Base-by-base conservation (phyloP, 1,140 invertebrate species). In the Camponotus pennsylvanicus region DNA sequence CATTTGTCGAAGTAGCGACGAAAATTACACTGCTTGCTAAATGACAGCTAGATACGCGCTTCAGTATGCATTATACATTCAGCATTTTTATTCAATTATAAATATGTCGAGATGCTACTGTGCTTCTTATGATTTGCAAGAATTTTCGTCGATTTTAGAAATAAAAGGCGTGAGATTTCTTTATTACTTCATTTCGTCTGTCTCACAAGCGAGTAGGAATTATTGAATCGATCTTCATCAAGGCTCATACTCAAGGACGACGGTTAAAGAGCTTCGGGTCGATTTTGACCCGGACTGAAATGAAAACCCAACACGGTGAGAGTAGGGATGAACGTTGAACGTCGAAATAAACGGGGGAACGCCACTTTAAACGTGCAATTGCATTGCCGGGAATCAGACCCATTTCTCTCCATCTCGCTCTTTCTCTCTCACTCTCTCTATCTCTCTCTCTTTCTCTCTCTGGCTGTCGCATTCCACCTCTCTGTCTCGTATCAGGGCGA, bases 361-460 rank as follows among this genome's bases (percentile, higher is more conserved):
- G 94, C 93, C 93, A 95, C 92, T 95, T 95, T 95, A 94, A 95
- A 94, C 94, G 92, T 94, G 94, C 95, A 95, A 95, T 95, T 95
- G 94, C 95, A 95, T 95, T 93, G 94, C 94, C 93, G 93, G 94
- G 94, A 95, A 95, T 95, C 94, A 94, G 93, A 94, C 92, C 92
- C 92, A 92, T 93, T 94, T 91, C 93, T 93, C 92, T 93, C 91
- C 85, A 88, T 93, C 90, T 88, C 71, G 59, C 77, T 88, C 45
- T 52, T 49, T 45, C 42, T 45, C 40, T 8, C 7, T 42, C 40
- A 7, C 8, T 42, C 42, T 45, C 42, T 21, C 82, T 40, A 27
- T 52, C 66, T 71, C 64, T 32, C 84, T 34, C 67, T 34, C 49
- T 70, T 42, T 57, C 77, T 21, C 67, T 5, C 78, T 85, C 88